Evolutionary conservation across 2,888 invertebrate genomes (phyloP), one percentile per base, ranked within the genome.

Genomic region (Lasioglossum lativentre): DNA sequence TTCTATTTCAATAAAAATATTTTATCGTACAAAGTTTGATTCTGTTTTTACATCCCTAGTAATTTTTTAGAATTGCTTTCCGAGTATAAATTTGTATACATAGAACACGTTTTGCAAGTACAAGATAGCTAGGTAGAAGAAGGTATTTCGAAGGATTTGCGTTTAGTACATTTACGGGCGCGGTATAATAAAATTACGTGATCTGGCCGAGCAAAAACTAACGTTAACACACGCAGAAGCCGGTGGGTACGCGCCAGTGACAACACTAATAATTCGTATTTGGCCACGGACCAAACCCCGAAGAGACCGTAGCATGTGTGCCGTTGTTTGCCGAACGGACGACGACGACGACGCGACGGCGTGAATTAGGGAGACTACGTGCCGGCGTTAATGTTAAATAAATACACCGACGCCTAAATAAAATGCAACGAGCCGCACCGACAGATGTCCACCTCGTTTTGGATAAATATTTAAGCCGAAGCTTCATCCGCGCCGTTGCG

Each of bases 391-490:
- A 94, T 94, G 93, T 94, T 94, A 92, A 93, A 94, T 92, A 94
- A 94, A 94, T 93, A 94, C 87, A 88, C 90, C 88, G 76, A 52
- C 87, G 90, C 87, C 93, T 93, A 93, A 94, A 94, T 94, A 94
- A 94, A 94, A 94, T 93, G 93, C 93, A 94, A 94, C 93, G 92
- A 93, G 93, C 88, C 92, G 88, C 87, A 72, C 78, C 92, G 94
- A 95, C 95, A 95, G 95, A 95, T 95, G 95, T 94, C 94, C 92
- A 78, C 92, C 92, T 88, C 92, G 92, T 88, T 86, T 88, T 91
- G 93, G 92, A 95, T 94, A 95, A 95, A 95, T 95, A 95, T 95
- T 95, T 94, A 94, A 94, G 94, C 93, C 92, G 82, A 87, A 10
- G 92, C 93, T 88, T 88, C 80, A 86, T 72, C 71, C 80, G 82